Evolutionary conservation across 2,888 invertebrate species (phyloP), one percentile per base, ranked within the genome.

Genomic region (Crocallis elinguaria): DNA sequence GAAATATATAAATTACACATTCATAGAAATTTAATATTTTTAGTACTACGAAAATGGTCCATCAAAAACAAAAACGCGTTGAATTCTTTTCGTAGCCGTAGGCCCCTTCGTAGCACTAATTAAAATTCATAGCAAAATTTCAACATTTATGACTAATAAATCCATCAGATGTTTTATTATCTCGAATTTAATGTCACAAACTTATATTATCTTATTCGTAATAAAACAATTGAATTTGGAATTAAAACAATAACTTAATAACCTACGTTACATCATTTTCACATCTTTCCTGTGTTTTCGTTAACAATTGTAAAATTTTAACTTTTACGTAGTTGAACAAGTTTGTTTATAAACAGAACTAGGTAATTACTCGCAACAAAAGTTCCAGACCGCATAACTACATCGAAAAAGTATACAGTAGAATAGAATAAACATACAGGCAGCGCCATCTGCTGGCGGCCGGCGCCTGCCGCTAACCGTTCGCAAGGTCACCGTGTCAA

Each of bases 401-500:
- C 16, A n/a, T 9, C 35, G 14, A n/a, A 32, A 38, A 38, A 35
- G 16, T 45, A n/a, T 3, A 29, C 4, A 11, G n/a, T 11, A n/a
- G 4, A 52, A 30, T 37, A 32, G 23, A 33, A 53, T 17, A 54
- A 38, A 55, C 50, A 63, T 59, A 58, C 71, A 49, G 19, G 55
- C 65, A 72, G 62, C 81, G 88, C 86, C 90, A 91, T 84, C 90
- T 89, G 69, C 68, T 72, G 77, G 74, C 68, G 78, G 74, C 74
- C 72, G 73, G 63, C 70, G 69, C 69, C 73, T 71, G 65, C 62
- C 62, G 63, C 58, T 64, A 75, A 76, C 74, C 71, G 73, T 69
- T 73, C 62, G 78, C 90, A 90, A 90, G 89, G 89, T 89, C 89
- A 90, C 84, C 77, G 82, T 84, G 89, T 84, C 90, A 86, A 88